Conservation (phyloP, 2,797 vertebrate species). For the Morus bassanus region DNA sequence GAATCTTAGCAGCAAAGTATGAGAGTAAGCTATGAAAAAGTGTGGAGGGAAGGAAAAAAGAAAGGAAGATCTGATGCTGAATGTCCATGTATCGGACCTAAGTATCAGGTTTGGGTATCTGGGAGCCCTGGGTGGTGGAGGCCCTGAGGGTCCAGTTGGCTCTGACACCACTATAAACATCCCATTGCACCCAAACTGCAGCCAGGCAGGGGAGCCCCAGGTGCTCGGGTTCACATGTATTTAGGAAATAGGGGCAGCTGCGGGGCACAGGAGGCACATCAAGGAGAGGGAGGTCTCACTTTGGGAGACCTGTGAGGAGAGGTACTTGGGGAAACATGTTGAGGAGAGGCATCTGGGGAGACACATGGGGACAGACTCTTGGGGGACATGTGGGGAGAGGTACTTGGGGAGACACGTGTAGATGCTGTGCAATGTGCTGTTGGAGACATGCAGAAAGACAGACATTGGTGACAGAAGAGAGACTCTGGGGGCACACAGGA, state of each 20-base stretch:
- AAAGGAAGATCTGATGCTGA: background rate
- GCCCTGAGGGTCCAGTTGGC: background rate
- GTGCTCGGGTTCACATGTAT: background rate
- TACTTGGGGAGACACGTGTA: background rate
- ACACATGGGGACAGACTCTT: background rate
- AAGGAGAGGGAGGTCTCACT: background rate
- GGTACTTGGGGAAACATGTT: background rate
- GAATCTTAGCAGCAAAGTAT: background rate
- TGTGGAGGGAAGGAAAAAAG: background rate
- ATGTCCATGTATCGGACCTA: background rate
- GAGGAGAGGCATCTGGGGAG: background rate
- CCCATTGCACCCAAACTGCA: background rate
- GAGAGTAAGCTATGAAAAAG: background rate
- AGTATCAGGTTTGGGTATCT: background rate
- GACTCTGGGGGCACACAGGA: background rate
- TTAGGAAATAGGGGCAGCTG: background rate
- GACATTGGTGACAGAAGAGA: background rate
- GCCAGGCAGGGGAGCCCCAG: background rate
- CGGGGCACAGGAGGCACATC: rapidly evolving
- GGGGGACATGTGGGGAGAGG: background rate
- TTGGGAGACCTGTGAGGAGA: background rate
- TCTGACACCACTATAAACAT: background rate
- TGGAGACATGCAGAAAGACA: background rate
- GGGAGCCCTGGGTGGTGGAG: background rate
- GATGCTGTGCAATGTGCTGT: background rate